A percentile compares a stretch with the other conserved stretches of the same genome.
Conservation (phyloP, 2,113 vertebrate species). For the Burhinus oedicnemus region DNA sequence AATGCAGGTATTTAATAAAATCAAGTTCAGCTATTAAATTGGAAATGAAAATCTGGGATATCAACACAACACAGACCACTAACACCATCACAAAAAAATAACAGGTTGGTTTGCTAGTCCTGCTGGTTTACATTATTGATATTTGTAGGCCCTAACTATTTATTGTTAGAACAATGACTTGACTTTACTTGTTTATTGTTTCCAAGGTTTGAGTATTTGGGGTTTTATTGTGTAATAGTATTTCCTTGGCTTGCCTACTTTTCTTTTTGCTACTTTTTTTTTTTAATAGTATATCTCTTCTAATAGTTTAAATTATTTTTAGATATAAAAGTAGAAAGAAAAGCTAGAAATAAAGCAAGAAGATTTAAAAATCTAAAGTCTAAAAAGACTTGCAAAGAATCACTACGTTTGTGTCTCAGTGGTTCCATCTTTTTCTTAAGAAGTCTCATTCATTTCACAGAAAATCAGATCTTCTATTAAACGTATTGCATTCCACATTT, state of each 20-base stretch:
- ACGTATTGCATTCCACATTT: background rate
- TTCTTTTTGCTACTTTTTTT: background rate
- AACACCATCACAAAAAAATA: background rate
- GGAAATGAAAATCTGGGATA: background rate
- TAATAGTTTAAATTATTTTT: background rate
- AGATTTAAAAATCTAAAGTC: background rate
- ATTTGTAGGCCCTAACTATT: background rate
- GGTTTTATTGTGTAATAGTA: background rate
- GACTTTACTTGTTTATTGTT: background rate
- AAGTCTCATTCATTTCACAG: background rate
- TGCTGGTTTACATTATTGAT: background rate
- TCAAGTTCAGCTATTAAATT: background rate
- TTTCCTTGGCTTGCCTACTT: background rate
- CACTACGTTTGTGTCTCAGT: background rate
- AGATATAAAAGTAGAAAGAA: background rate
- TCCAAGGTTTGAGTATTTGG: background rate
- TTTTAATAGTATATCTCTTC: background rate
- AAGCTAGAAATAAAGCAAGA: background rate
- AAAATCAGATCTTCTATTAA: background rate
- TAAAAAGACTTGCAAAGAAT: background rate
- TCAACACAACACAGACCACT: background rate
- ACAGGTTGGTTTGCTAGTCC: background rate
- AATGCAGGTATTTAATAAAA: constrained; percentile 28
- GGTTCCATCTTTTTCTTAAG: background rate
- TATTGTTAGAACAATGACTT: background rate